Percentiles rank a stretch among this genome's conserved stretches.
Conservation (phyloP, 1,140 invertebrate genomes). For the Dinoponera quadriceps region DNA sequence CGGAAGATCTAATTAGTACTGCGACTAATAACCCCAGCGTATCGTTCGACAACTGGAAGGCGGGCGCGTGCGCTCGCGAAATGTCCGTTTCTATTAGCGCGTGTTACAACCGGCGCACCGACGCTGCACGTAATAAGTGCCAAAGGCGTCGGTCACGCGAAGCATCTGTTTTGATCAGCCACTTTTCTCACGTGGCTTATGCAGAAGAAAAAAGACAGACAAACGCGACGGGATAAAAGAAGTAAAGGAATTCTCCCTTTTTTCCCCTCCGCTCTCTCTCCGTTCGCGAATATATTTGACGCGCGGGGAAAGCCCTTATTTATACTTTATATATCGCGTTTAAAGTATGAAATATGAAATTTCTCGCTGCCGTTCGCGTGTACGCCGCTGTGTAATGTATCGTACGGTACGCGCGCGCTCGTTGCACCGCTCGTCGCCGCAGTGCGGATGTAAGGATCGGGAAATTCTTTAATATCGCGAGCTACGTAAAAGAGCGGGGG, state of each 20-base stretch:
- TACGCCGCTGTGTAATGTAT: background rate
- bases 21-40: background rate
- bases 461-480: constrained; percentile 62
- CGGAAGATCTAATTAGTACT: background rate
- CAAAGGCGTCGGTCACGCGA: background rate
- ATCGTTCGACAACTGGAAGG: background rate
- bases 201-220: background rate
- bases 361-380: no score
- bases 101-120: background rate
- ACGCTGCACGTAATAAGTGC: constrained; percentile 4
- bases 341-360: constrained; percentile 7
- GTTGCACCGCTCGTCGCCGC: background rate
- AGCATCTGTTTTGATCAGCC: constrained; percentile 13
- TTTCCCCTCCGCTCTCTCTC: background rate
- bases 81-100: constrained; percentile 22
- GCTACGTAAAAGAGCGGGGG: constrained; percentile 9
- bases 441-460: constrained; percentile 8
- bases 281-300: background rate
- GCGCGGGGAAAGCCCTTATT: background rate
- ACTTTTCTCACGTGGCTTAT: background rate
- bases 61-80: background rate
- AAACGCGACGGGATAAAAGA: background rate
- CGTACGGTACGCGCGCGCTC: no score
- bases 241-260: background rate
- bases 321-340: background rate